Percentiles rank a stretch among this genome's conserved stretches.
Evolutionary conservation across 2,797 vertebrate genomes (phyloP).

Genomic region (Spinibarbus caldwelli): DNA sequence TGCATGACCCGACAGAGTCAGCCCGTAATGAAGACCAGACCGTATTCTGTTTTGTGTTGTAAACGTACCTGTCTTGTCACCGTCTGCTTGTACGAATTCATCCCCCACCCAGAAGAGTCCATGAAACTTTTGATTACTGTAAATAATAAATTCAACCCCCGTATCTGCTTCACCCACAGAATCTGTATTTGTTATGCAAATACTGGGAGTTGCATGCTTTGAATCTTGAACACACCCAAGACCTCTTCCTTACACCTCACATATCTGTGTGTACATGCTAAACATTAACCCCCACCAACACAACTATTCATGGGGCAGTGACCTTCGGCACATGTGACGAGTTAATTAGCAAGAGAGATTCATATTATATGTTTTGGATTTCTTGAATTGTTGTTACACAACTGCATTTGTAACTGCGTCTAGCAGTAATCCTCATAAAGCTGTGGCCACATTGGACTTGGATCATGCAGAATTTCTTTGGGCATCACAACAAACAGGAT

Average conservation of each 20-base stretch:
- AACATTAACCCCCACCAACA: constrained; percentile 32
- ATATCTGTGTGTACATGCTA: constrained; percentile 43
- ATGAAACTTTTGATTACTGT: constrained; percentile 60
- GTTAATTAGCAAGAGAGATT: background rate
- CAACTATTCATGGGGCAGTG: background rate
- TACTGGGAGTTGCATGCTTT: constrained; percentile 50
- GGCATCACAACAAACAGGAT: background rate
- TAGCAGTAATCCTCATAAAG: background rate
- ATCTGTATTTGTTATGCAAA: constrained; percentile 69
- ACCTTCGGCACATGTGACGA: background rate
- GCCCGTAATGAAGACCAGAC: constrained; percentile 29
- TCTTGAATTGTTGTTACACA: background rate
- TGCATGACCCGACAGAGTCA: background rate
- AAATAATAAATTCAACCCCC: constrained; percentile 57
- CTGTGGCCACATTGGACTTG: background rate
- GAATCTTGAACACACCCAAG: constrained; percentile 14
- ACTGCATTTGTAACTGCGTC: background rate
- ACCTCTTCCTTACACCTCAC: constrained; percentile 25
- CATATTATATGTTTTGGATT: background rate
- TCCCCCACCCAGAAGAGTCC: constrained; percentile 1
- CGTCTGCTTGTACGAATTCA: background rate
- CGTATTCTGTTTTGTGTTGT: constrained; percentile 34
- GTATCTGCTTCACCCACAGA: constrained; percentile 53
- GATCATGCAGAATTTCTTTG: background rate
- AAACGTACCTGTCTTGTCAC: constrained; percentile 17